Evolutionary conservation across 2,888 invertebrate genomes (phyloP).

Genomic region (Alloscopus bannaensis): DNA sequence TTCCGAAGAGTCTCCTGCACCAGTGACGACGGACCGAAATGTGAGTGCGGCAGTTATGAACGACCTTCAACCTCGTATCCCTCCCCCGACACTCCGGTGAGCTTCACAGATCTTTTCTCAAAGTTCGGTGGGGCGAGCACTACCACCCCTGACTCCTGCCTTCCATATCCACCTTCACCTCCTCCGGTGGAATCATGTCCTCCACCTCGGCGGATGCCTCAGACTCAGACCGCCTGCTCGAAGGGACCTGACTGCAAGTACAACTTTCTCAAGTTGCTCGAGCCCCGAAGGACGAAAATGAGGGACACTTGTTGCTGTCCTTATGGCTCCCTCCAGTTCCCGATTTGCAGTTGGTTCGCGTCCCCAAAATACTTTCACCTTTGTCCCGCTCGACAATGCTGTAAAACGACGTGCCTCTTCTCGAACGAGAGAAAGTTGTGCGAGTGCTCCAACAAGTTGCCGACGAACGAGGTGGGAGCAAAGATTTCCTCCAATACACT

Average conservation of each 20-base stretch:
- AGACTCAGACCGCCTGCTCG: neutral
- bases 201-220: neutral
- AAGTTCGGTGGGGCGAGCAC: no score
- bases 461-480: neutral
- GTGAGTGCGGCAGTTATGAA: no score
- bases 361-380: constrained; percentile 39
- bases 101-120: no score
- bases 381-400: constrained; percentile 4
- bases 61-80: no score
- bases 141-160: neutral
- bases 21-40: no score
- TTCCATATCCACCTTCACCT: neutral
- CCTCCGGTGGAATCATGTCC: neutral
- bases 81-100: no score
- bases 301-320: constrained; percentile 17
- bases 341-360: constrained; percentile 44
- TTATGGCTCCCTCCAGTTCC: constrained; percentile 8
- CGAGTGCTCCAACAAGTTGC: neutral
- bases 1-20: no score
- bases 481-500: constrained; percentile 50
- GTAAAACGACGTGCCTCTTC: constrained; percentile 10
- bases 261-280: constrained; percentile 32
- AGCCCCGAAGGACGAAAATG: constrained; percentile 19
- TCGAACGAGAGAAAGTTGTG: constrained; percentile 5
- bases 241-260: no score